Evolutionary conservation across 2,888 invertebrate genomes (phyloP).

Genomic region (Isoperla grammatica): DNA sequence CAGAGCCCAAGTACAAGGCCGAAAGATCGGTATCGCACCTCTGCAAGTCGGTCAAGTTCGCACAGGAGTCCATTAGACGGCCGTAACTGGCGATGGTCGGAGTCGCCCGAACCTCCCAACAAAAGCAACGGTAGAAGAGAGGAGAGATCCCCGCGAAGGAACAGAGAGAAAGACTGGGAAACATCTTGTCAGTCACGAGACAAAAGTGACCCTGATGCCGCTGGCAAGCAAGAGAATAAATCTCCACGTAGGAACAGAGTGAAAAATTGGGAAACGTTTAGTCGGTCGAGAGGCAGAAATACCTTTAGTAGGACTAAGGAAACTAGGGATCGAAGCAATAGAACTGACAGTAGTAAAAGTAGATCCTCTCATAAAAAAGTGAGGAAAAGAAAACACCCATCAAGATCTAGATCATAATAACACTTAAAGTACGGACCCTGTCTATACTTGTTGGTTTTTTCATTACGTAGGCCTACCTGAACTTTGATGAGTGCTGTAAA

Average conservation of each 20-base stretch:
- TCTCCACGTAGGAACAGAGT: background rate
- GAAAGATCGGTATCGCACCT: constrained; percentile 14
- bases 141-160: background rate
- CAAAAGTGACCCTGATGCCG: background rate
- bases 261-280: background rate
- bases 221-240: background rate
- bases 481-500: too few relatives aligned
- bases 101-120: constrained; percentile 51
- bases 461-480: too few relatives aligned
- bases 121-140: background rate
- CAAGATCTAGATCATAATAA: too few relatives aligned
- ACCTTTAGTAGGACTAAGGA: background rate
- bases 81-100: constrained; percentile 68
- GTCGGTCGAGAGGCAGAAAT: background rate
- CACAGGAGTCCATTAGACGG: constrained; percentile 34
- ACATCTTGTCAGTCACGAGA: background rate
- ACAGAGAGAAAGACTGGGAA: background rate
- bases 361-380: constrained; percentile 22
- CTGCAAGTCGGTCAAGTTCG: constrained; percentile 23
- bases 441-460: constrained; percentile 2
- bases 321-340: background rate
- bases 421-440: too few relatives aligned
- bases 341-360: constrained; percentile 8
- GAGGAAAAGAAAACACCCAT: constrained; percentile 3
- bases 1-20: constrained; percentile 36